A percentile compares a stretch with the other conserved stretches of the same genome.
Evolutionary conservation across 2,113 vertebrate species (phyloP).

Genomic region (Toxotes chatareus): DNA sequence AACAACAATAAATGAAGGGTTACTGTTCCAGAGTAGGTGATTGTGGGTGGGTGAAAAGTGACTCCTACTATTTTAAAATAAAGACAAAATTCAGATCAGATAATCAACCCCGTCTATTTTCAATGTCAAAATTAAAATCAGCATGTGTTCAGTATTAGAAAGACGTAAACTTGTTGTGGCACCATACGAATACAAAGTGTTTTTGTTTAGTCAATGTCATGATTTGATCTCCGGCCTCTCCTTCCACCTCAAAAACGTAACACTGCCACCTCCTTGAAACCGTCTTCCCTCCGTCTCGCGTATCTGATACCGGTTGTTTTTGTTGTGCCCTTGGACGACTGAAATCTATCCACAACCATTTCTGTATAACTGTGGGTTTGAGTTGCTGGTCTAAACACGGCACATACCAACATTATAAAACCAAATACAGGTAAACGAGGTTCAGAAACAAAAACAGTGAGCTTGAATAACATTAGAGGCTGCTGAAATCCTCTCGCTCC

Average conservation of each 20-base stretch:
- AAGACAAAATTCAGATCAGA: not conserved
- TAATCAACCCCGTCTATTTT: too few relatives aligned
- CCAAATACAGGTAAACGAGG: conserved; percentile 47
- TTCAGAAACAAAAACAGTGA: conserved; percentile 3
- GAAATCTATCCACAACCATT: conserved; percentile 57
- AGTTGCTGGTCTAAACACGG: conserved; percentile 67
- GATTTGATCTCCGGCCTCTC: not conserved
- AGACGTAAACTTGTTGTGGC: not conserved
- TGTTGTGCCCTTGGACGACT: conserved; percentile 38
- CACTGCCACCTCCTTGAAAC: not conserved
- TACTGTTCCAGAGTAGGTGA: not conserved
- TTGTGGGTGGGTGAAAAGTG: not conserved
- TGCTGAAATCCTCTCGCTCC: not conserved
- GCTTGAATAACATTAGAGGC: conserved; percentile 15
- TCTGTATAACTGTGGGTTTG: conserved; percentile 30
- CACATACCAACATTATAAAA: conserved; percentile 23
- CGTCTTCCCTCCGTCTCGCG: not conserved
- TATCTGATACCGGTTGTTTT: conserved; percentile 56
- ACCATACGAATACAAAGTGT: not conserved
- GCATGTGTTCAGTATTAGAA: too few relatives aligned
- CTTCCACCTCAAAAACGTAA: conserved; percentile 9
- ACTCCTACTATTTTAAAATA: not conserved
- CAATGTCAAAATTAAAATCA: too few relatives aligned
- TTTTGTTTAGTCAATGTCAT: not conserved
- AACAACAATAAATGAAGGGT: not conserved